Evolutionary conservation across 1,140 invertebrate genomes (phyloP).

Genomic region (Papilio xuthus): DNA sequence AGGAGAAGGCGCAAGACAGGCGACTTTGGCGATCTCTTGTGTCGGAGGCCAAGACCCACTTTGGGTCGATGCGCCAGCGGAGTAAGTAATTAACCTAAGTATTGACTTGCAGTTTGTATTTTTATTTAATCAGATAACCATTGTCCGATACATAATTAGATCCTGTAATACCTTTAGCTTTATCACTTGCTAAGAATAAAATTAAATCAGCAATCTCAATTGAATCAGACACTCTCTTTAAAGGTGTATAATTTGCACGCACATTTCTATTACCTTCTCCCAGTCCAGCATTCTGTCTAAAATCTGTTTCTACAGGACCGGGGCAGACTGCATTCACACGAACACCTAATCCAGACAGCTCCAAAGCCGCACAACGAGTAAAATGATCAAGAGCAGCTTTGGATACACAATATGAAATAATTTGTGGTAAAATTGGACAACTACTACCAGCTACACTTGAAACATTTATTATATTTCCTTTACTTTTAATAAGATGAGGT

Average conservation of each 20-base stretch:
- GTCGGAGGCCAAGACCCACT: no score
- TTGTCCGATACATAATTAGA: neutral
- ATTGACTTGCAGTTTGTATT: no score
- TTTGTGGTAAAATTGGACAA: no score
- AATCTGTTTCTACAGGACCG: slow-evolving; percentile 8
- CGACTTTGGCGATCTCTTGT: no score
- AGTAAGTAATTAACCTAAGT: no score
- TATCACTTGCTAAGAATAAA: neutral
- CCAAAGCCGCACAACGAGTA: slow-evolving; percentile 5
- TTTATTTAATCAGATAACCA: neutral
- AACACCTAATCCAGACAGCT: neutral
- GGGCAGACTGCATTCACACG: neutral
- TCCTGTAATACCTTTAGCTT: neutral
- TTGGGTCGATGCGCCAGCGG: no score
- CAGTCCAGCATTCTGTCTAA: neutral
- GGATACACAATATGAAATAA: neutral
- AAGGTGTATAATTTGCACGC: neutral
- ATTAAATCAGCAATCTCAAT: neutral
- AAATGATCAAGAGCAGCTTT: slow-evolving; percentile 21
- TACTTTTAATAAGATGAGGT: neutral
- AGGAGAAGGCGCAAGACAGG: no score
- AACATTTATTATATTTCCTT: slow-evolving; percentile 4
- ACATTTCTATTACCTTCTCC: neutral
- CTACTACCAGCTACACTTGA: neutral
- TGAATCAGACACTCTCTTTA: neutral